Evolutionary conservation across 2,113 vertebrate genomes (phyloP).

Genomic region (Dromiciops gliroides): DNA sequence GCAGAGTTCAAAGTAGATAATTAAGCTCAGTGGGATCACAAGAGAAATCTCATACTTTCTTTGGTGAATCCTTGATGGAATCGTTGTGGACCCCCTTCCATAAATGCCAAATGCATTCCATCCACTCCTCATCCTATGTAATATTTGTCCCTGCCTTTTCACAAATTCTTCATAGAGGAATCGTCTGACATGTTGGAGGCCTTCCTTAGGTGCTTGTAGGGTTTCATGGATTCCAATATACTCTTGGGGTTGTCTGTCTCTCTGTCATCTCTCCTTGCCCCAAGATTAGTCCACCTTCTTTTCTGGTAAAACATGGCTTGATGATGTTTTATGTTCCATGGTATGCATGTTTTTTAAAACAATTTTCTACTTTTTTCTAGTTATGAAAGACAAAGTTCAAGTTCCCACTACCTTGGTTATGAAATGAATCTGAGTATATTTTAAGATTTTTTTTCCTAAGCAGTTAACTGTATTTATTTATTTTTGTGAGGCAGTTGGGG

Average conservation of each 20-base stretch:
- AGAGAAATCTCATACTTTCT: background rate
- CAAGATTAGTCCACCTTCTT: background rate
- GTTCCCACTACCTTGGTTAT: background rate
- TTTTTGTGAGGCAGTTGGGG: no score
- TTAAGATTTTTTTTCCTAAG: background rate
- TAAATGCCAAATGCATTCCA: background rate
- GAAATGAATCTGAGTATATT: background rate
- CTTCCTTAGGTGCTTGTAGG: background rate
- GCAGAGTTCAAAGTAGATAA: background rate
- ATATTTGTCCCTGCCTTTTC: background rate
- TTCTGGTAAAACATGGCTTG: background rate
- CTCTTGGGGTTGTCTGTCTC: background rate
- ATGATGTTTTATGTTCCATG: background rate
- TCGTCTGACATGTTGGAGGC: background rate
- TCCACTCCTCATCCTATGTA: background rate
- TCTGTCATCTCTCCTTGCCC: no score
- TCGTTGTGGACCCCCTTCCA: background rate
- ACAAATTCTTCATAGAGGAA: background rate
- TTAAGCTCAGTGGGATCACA: background rate
- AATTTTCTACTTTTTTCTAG: background rate
- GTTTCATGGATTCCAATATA: background rate
- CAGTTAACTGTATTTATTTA: background rate
- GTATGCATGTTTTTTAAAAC: background rate
- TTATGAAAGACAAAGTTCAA: background rate
- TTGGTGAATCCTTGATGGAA: background rate